Conservation (phyloP, 2,888 invertebrate genomes). For the Amiota minor region DNA sequence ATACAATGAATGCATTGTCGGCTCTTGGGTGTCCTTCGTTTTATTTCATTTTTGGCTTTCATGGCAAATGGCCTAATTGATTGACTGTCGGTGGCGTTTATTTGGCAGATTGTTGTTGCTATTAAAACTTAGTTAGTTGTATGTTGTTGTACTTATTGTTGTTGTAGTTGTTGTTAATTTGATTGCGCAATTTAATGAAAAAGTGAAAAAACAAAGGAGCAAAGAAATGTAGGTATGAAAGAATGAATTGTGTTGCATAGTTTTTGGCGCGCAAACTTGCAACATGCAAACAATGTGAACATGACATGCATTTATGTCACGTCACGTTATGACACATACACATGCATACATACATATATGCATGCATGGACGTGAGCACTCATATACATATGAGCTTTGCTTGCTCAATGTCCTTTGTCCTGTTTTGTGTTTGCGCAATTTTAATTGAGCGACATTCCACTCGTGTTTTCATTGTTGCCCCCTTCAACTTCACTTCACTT, state of each 20-base stretch:
- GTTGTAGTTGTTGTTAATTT: slow-evolving; percentile 55
- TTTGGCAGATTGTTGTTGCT: slow-evolving; percentile 19
- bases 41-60: slow-evolving; percentile 44
- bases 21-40: not conserved
- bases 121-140: not conserved
- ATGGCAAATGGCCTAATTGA: slow-evolving; percentile 65
- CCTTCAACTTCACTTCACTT: no score
- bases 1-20: no score
- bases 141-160: slow-evolving; percentile 17
- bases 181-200: slow-evolving; percentile 64
- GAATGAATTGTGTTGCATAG: slow-evolving; percentile 70
- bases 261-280: slow-evolving; percentile 61
- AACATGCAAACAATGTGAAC: slow-evolving; percentile 48
- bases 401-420: slow-evolving; percentile 8
- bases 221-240: no score
- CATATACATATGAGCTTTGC: not conserved
- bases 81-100: slow-evolving; percentile 48
- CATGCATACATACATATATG: slow-evolving; percentile 23
- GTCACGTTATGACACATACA: slow-evolving; percentile 58
- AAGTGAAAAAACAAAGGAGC: no score
- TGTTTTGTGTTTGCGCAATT: slow-evolving; percentile 46
- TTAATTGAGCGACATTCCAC: slow-evolving; percentile 71
- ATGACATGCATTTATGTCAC: slow-evolving; percentile 72
- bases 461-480: no score
- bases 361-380: not conserved